Base-by-base conservation (phyloP, 2,888 invertebrate genomes). In the Cheilosia vulpina region DNA sequence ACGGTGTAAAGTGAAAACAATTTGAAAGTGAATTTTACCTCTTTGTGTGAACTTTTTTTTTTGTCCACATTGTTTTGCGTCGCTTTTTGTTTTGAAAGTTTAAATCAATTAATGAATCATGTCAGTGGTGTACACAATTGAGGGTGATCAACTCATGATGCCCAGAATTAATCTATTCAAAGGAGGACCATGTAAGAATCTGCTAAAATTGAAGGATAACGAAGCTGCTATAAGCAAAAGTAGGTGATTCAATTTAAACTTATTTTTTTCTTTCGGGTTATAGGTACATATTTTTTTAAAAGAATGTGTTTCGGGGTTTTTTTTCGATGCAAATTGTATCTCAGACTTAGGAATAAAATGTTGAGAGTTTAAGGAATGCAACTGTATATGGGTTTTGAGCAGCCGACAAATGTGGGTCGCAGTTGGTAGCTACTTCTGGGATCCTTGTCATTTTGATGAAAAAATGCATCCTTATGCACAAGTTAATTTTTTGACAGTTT, bases 61-160 rank as follows among this genome's bases (percentile, higher is more conserved):
- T 34, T 34, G 6, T 19, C 3, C 21, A 19, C 9, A 50, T 1
- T n/a, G 41, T 13, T 21, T 38, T 27, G 24, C 5, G 19, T 13
- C 21, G 13, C 34, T 19, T 13, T 38, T 53, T 41, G 66, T 41
- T 66, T 55, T 31, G 27, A 55, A 24, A 17, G 24, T 52, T 43
- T 41, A 7, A 27, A 52, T 15, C 19, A 60, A 38, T 38, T 52
- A 66, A 72, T 47, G 60, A 88, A 90, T 89, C 89, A 91, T 91
- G 91, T 91, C 91, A 88, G 89, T 91, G 89, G 90, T 90, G 57
- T 90, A 90, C 83, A 91, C 91, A 53, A 75, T 84, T 55, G 84
- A 79, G 41, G 75, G 79, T 24, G 79, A 84, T 60, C 75, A 79
- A 50, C 69, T 60, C 55, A 81, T 90, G 84, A 88, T 91, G 81